phyloP scores from a whole-genome alignment of 2,888 invertebrate species.

The Chrysolina haemoptera region DNA sequence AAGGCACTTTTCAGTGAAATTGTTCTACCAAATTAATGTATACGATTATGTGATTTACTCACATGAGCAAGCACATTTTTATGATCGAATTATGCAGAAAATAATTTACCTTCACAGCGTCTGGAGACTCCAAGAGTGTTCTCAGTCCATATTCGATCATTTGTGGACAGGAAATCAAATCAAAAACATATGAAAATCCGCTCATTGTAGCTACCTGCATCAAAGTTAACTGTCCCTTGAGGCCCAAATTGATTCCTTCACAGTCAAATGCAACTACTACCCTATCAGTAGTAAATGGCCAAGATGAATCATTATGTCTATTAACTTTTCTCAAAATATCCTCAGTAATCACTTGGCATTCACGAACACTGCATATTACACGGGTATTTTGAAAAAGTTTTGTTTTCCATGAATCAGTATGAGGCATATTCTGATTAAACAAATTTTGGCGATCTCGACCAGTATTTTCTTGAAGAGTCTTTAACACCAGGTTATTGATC shows the following conservation, averaged over 20 bases:
- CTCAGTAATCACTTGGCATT: slow-evolving; percentile 83
- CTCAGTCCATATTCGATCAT: slow-evolving; percentile 87
- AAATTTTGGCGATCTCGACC: slow-evolving; percentile 73
- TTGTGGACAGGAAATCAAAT: slow-evolving; percentile 87
- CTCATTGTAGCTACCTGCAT: slow-evolving; percentile 88
- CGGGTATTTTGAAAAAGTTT: slow-evolving; percentile 83
- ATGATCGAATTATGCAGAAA: background rate
- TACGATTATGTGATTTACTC: too few relatives aligned
- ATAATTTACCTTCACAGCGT: slow-evolving; percentile 81
- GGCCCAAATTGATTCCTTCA: slow-evolving; percentile 93
- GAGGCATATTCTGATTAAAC: slow-evolving; percentile 62
- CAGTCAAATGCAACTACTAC: slow-evolving; percentile 89
- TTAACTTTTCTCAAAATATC: slow-evolving; percentile 73
- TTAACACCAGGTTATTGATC: slow-evolving; percentile 89
- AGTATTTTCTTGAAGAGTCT: slow-evolving; percentile 90
- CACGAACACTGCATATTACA: slow-evolving; percentile 85
- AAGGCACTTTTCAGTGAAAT: slow-evolving; percentile 26
- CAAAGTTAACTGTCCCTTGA: slow-evolving; percentile 89
- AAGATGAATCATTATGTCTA: slow-evolving; percentile 50
- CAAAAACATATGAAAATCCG: slow-evolving; percentile 90
- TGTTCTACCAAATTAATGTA: too few relatives aligned
- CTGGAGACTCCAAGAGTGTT: slow-evolving; percentile 84
- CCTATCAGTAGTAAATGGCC: slow-evolving; percentile 68
- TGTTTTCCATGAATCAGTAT: slow-evolving; percentile 83
- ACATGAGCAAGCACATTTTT: background rate